Evolutionary conservation across 2,797 vertebrate species (phyloP).

Genomic region (Phrynocephalus forsythii): DNA sequence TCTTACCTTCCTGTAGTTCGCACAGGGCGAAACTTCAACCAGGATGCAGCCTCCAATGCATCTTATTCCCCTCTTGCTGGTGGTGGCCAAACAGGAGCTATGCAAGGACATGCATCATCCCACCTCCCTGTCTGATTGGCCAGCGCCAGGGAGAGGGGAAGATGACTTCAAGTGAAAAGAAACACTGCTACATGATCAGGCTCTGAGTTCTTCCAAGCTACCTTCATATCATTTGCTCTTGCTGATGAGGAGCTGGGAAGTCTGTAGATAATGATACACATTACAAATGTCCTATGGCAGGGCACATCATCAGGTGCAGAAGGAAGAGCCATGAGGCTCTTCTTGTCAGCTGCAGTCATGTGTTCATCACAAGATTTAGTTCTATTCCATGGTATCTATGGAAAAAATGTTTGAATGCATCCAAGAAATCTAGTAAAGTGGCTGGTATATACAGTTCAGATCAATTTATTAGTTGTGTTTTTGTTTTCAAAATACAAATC

Average conservation of each 20-base stretch:
- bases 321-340: not conserved
- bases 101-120: too few species aligned
- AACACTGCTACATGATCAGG: too few species aligned
- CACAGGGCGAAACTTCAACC: too few species aligned
- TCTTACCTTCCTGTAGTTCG: too few species aligned
- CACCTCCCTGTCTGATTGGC: too few species aligned
- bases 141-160: too few species aligned
- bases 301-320: not conserved
- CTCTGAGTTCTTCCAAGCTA: too few species aligned
- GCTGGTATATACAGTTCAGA: not conserved
- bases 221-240: not conserved
- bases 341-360: too few species aligned
- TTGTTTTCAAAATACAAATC: not conserved
- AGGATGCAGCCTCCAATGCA: too few species aligned
- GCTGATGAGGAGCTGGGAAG: not conserved
- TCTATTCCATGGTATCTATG: too few species aligned
- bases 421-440: not conserved
- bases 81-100: too few species aligned
- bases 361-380: not conserved
- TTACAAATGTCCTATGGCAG: not conserved
- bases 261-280: not conserved
- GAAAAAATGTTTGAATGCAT: not conserved
- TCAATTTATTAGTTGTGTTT: not conserved
- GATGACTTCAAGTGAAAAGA: not conserved
- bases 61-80: too few species aligned